Evolutionary conservation across 2,797 vertebrate species (phyloP), one percentile per base, ranked within the genome.

Genomic region (Pseudochaenichthys georgianus): DNA sequence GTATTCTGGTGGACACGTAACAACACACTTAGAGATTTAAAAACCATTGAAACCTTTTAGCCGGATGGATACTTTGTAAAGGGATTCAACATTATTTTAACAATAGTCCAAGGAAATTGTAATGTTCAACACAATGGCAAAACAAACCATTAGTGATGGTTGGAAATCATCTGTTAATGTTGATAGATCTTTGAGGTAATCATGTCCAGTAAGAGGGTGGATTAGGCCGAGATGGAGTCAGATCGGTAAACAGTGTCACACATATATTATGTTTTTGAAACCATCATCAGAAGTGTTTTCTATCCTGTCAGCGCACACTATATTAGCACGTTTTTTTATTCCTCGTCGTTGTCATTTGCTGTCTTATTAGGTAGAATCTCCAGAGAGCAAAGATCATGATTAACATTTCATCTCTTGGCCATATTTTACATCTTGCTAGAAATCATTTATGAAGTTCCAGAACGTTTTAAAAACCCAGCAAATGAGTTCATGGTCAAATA

Each of bases 11-110:
- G 62, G 69, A 88, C 75, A 74, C 21, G 2, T 64, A 73, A 84
- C 83, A 85, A 45, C 66, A 67, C 75, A 81, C 65, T 74, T 60
- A 64, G 50, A 69, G 73, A 62, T 74, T 82, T 54, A 38, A 54
- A 70, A 69, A 19, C 15, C 45, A 74, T 5, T 53, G n/a, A 70
- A 75, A 58, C 19, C 34, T 69, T 21, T 17, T 52, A 38, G 64
- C 66, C 57, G 45, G 53, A 53, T 59, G 9, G 38, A 63, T n/a
- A n/a, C 1, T 11, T 70, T 58, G 15, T 31, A 4, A 69, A 48
- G 43, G 34, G 41, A 61, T 45, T 73, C 34, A 48, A 69, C 13
- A 54, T 59, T 5, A 55, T 67, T 81, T 76, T 59, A 53, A 64
- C 28, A 50, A 77, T 59, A 69, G 9, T 70, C 45, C 6, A 60